Conservation (phyloP, 2,113 vertebrate genomes). For the Chaetodon trifascialis region DNA sequence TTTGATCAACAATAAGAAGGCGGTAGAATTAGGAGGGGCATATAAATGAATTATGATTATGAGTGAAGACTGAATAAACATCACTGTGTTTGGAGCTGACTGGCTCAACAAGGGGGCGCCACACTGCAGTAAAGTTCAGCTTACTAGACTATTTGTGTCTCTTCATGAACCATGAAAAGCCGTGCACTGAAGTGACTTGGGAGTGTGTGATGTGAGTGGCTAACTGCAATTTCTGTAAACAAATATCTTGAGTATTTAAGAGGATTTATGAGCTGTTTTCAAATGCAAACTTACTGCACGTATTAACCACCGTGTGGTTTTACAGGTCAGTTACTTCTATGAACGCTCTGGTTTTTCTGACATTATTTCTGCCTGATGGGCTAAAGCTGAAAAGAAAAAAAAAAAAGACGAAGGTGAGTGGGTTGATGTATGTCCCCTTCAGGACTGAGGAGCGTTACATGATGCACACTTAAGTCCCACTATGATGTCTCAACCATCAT, state of each 20-base stretch:
- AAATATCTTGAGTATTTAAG: background rate
- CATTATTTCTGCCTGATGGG: background rate
- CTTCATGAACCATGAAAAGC: slow-evolving; percentile 9
- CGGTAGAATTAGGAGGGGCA: background rate
- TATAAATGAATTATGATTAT: background rate
- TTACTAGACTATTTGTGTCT: background rate
- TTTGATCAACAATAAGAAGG: background rate
- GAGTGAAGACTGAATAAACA: background rate
- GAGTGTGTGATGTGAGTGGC: background rate
- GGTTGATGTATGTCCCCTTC: too few relatives aligned
- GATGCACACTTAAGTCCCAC: background rate
- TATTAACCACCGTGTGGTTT: background rate
- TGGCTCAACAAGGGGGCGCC: slow-evolving; percentile 46
- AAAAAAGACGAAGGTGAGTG: background rate
- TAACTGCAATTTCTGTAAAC: background rate
- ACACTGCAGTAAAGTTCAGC: slow-evolving; percentile 12
- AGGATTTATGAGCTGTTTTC: background rate
- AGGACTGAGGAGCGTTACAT: background rate
- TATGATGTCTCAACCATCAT: background rate
- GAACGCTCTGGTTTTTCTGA: background rate
- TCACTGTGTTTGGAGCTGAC: background rate
- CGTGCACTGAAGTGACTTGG: background rate
- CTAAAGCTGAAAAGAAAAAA: background rate
- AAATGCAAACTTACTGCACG: background rate
- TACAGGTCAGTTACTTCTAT: background rate